phyloP scores from a whole-genome alignment of 37 sponge, comb jelly and placozoan species.

The Tethya wilhelma region DNA sequence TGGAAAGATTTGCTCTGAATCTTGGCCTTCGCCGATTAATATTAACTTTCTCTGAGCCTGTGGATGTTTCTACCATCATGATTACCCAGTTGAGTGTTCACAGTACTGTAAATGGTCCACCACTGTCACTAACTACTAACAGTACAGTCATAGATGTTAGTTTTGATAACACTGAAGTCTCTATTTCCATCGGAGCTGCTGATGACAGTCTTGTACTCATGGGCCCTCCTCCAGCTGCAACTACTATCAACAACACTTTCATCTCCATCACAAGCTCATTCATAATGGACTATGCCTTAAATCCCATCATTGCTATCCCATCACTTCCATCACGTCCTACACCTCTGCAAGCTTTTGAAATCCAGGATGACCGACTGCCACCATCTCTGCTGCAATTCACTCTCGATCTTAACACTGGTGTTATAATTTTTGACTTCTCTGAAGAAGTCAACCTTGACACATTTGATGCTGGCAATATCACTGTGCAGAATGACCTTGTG shows the following conservation, averaged over 20 bases:
- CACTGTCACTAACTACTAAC: not conserved
- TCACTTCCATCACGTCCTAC: too few species aligned
- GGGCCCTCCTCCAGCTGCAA: conserved; percentile 7
- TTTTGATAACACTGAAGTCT: conserved; percentile 63
- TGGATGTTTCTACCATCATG: conserved; percentile 19
- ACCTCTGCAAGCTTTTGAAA: conserved; percentile 42
- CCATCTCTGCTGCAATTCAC: conserved; percentile 77
- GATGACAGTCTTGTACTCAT: conserved; percentile 22
- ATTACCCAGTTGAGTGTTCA: conserved; percentile 29
- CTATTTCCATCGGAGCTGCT: conserved; percentile 46
- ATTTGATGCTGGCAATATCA: conserved; percentile 55
- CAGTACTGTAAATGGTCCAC: not conserved
- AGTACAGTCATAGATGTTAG: conserved; percentile 50
- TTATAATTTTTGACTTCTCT: conserved; percentile 65
- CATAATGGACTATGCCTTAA: conserved; percentile 46
- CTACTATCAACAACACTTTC: conserved; percentile 71
- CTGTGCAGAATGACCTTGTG: conserved; percentile 56
- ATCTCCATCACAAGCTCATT: conserved; percentile 32
- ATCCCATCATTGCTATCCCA: conserved; percentile 22
- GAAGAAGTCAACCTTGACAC: conserved; percentile 50
- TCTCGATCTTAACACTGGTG: conserved; percentile 75
- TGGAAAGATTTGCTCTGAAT: conserved; percentile 67
- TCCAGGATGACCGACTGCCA: conserved; percentile 73
- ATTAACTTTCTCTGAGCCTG: conserved; percentile 83
- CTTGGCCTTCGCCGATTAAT: conserved; percentile 72